Conservation (phyloP, 2,113 vertebrate genomes). For the Egretta garzetta region DNA sequence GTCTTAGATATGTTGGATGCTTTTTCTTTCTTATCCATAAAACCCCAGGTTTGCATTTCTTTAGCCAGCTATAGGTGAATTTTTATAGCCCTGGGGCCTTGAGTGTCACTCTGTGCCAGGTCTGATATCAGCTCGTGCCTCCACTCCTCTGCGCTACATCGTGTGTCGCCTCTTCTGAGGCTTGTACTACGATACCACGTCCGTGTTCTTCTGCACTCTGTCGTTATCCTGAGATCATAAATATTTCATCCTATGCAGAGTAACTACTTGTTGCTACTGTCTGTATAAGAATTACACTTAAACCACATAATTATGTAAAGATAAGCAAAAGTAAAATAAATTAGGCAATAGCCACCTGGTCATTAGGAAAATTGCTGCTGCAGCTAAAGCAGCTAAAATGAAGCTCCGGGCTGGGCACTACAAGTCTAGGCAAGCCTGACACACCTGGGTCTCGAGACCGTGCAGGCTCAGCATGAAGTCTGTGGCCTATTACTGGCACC, state of each 20-base stretch:
- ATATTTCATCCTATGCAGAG: slow-evolving; percentile 9
- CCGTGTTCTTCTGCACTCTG: background rate
- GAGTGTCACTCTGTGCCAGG: background rate
- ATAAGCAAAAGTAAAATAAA: slow-evolving; percentile 50
- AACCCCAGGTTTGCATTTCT: background rate
- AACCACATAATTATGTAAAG: background rate
- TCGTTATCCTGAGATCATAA: background rate
- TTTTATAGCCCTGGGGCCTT: background rate
- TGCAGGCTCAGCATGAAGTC: slow-evolving; percentile 18
- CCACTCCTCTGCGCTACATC: background rate
- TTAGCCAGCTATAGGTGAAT: background rate
- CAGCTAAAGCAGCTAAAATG: slow-evolving; percentile 28
- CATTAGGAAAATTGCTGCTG: slow-evolving; percentile 49
- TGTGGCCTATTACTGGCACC: background rate
- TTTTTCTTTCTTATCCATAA: background rate
- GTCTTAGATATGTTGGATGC: background rate
- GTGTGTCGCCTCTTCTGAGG: background rate
- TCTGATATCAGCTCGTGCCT: rapidly evolving
- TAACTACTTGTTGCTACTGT: background rate
- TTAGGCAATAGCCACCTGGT: slow-evolving; percentile 36
- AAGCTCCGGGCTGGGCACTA: background rate
- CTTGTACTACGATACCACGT: rapidly evolving
- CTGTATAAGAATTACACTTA: slow-evolving; percentile 4
- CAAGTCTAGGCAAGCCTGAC: background rate
- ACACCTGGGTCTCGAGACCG: background rate